These are phyloP conservation scores for Oncopodura yosiiana DNA, from an alignment of 1,140 invertebrate species.

Conservation along the genomic window DNA sequence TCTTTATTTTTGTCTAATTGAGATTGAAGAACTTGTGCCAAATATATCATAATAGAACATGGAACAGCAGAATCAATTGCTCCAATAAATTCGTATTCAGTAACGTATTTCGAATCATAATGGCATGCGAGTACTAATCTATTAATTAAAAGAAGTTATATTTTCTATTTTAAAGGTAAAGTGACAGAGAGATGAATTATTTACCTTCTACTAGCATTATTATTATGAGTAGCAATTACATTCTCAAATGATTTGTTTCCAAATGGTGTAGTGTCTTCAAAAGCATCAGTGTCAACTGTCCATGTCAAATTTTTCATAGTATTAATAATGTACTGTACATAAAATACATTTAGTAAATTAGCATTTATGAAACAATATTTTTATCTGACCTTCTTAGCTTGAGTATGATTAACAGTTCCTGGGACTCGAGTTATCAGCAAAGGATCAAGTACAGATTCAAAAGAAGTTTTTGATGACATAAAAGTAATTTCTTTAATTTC, in stretches of 20 bases:
- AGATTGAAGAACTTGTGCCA: conserved; percentile 62
- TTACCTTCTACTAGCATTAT: conserved; percentile 40
- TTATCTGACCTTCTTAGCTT: conserved; percentile 37
- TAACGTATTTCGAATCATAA: conserved; percentile 50
- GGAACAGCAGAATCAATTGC: conserved; percentile 97
- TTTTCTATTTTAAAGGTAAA: not conserved
- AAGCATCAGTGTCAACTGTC: conserved; percentile 45
- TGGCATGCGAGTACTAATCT: conserved; percentile 56
- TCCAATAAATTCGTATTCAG: conserved; percentile 38
- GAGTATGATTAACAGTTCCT: conserved; percentile 35
- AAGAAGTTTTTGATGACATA: conserved; percentile 8
- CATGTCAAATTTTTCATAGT: conserved; percentile 42
- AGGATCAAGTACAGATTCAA: conserved; percentile 35
- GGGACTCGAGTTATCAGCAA: conserved; percentile 37
- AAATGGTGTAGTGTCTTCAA: conserved; percentile 43
- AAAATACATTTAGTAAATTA: conserved; percentile 14
- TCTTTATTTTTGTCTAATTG: conserved; percentile 47
- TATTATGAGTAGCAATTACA: conserved; percentile 48
- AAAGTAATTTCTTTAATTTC: too few species aligned
- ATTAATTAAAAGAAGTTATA: not conserved
- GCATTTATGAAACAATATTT: too few species aligned
- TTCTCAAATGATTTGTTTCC: conserved; percentile 47
- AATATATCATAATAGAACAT: conserved; percentile 86
- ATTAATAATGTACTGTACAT: conserved; percentile 43
- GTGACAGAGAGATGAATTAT: too few species aligned